phyloP scores from a whole-genome alignment of 2,888 invertebrate genomes.

The Nemoura dubitans region DNA sequence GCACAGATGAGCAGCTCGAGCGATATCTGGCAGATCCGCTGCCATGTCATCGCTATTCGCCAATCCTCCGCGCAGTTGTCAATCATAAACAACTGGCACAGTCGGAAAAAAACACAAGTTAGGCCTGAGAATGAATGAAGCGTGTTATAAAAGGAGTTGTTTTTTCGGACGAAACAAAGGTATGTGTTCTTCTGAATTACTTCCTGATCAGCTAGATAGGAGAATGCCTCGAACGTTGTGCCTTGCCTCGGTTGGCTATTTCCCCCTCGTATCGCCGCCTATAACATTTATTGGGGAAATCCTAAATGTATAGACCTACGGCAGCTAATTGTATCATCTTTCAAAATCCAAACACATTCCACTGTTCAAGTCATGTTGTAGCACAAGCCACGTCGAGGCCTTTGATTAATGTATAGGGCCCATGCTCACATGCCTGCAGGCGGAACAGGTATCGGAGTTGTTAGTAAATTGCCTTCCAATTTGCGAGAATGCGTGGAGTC shows the following conservation, averaged over 20 bases:
- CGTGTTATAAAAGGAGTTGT: no score
- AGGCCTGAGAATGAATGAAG: no score
- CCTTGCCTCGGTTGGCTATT: background rate
- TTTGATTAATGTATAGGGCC: background rate
- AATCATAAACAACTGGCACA: slow-evolving; percentile 94
- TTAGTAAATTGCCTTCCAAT: background rate
- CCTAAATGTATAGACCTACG: background rate
- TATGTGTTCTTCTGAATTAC: no score
- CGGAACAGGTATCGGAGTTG: background rate
- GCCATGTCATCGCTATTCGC: slow-evolving; percentile 99
- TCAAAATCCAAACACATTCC: background rate
- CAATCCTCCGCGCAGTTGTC: slow-evolving; percentile 99
- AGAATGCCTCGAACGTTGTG: background rate
- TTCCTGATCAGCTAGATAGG: no score
- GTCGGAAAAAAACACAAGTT: background rate
- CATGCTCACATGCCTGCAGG: background rate
- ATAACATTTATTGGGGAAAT: background rate
- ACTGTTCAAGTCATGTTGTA: no score
- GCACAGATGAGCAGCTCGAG: slow-evolving; percentile 95
- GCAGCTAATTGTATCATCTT: background rate
- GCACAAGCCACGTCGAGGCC: no score
- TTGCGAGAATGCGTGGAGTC: background rate
- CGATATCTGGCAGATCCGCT: slow-evolving; percentile 91
- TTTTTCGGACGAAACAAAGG: no score
- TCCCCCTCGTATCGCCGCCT: background rate